phyloP scores from a whole-genome alignment of 2,888 invertebrate species.

The Hoplodrina blanda region DNA sequence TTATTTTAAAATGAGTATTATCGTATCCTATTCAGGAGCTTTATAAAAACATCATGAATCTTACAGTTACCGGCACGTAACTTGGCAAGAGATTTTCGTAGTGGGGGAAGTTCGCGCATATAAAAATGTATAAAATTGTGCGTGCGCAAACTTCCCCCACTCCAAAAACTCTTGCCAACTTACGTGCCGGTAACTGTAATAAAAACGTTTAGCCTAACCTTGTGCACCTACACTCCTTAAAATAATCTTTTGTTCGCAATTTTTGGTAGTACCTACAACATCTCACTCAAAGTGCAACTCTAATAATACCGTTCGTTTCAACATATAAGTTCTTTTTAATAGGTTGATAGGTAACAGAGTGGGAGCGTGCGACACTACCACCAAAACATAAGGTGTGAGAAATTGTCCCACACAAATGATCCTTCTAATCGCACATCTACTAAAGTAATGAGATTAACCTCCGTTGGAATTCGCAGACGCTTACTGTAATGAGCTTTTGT shows the following conservation, averaged over 20 bases:
- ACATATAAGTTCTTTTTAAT: constrained; percentile 46
- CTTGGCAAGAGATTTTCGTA: too few relatives aligned
- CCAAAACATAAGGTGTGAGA: constrained; percentile 62
- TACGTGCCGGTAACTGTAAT: too few relatives aligned
- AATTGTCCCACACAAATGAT: constrained; percentile 70
- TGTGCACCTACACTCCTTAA: constrained; percentile 3
- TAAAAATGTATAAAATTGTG: too few relatives aligned
- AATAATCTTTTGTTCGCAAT: background rate
- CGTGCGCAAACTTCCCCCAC: too few relatives aligned
- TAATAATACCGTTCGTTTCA: constrained; percentile 32
- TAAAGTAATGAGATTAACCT: constrained; percentile 79
- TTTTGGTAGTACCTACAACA: constrained; percentile 24
- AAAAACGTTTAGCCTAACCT: constrained; percentile 9
- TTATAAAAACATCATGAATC: background rate
- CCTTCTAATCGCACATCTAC: constrained; percentile 71
- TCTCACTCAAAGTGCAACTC: constrained; percentile 6
- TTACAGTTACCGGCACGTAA: too few relatives aligned
- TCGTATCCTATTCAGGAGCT: background rate
- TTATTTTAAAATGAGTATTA: background rate
- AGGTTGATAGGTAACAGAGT: constrained; percentile 35
- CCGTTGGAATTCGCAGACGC: constrained; percentile 77
- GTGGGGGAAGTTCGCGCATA: too few relatives aligned
- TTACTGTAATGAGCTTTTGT: constrained; percentile 86
- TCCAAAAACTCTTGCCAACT: too few relatives aligned
- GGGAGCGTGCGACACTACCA: constrained; percentile 54